Evolutionary conservation across 2,113 vertebrate species (phyloP).

Genomic region (Notothenia rossii): DNA sequence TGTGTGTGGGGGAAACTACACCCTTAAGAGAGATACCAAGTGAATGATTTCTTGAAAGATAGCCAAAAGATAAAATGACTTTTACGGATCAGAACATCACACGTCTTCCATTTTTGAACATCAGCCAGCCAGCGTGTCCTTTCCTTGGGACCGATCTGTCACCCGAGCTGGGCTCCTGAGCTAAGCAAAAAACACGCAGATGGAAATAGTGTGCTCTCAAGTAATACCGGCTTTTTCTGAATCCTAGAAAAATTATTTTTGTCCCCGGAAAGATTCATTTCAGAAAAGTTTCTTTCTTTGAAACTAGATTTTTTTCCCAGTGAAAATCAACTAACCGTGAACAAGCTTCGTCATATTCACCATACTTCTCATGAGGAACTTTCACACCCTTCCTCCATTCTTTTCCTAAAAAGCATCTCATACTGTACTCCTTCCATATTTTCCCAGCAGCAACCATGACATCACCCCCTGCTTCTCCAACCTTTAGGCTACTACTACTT

Average conservation of each 20-base stretch:
- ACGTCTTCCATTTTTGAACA: constrained; percentile 51
- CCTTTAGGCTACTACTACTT: constrained; percentile 33
- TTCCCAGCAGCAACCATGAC: constrained; percentile 33
- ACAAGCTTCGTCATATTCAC: constrained; percentile 10
- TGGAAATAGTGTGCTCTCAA: constrained; percentile 26
- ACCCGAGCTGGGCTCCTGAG: constrained; percentile 47
- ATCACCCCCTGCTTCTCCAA: constrained; percentile 28
- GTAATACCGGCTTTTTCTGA: constrained; percentile 16
- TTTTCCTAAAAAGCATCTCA: constrained; percentile 40
- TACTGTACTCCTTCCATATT: constrained; percentile 15
- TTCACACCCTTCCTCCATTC: constrained; percentile 9
- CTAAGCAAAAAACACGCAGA: constrained; percentile 23
- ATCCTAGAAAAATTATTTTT: constrained; percentile 26
- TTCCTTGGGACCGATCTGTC: constrained; percentile 57
- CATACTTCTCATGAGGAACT: constrained; percentile 36
- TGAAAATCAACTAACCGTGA: constrained; percentile 6
- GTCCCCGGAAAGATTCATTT: not conserved
- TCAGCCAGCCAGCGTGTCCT: constrained; percentile 53
- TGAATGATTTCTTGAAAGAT: constrained; percentile 67
- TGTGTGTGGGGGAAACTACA: constrained; percentile 32
- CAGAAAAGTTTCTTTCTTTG: constrained; percentile 18
- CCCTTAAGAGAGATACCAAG: constrained; percentile 49
- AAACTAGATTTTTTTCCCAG: not conserved
- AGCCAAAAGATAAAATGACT: constrained; percentile 77
- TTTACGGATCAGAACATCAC: constrained; percentile 76